Percentiles rank a stretch among this genome's conserved stretches.
Evolutionary conservation across 2,797 vertebrate genomes (phyloP).

Genomic region (Trachurus trachurus): DNA sequence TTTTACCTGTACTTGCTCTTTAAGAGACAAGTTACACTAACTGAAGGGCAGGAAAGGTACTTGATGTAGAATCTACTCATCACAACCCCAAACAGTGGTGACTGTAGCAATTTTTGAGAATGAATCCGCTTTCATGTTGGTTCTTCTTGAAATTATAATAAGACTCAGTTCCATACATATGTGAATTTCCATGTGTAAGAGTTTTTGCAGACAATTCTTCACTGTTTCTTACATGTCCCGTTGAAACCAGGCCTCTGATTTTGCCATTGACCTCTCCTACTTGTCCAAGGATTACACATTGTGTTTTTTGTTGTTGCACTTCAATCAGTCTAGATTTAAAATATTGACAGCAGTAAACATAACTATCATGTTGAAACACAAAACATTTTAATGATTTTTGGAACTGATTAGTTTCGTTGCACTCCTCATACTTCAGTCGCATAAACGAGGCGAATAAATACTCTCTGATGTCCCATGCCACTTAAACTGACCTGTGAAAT

Average conservation of each 20-base stretch:
- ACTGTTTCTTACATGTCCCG: slow-evolving; percentile 14
- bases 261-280: slow-evolving; percentile 9
- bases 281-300: slow-evolving; percentile 13
- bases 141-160: slow-evolving; percentile 36
- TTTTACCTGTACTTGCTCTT: slow-evolving; percentile 34
- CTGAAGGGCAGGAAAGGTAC: slow-evolving; percentile 42
- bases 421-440: slow-evolving; percentile 25
- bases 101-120: slow-evolving; percentile 60
- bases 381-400: slow-evolving; percentile 22
- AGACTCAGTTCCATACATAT: slow-evolving; percentile 19
- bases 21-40: slow-evolving; percentile 24
- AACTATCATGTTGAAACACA: slow-evolving; percentile 26
- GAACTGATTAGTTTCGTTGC: slow-evolving; percentile 27
- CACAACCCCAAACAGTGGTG: slow-evolving; percentile 33
- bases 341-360: slow-evolving; percentile 2
- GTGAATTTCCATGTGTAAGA: slow-evolving; percentile 27
- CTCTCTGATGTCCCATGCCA: slow-evolving; percentile 78
- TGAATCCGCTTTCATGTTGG: slow-evolving; percentile 7
- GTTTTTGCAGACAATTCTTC: slow-evolving; percentile 25
- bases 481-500: slow-evolving; percentile 89
- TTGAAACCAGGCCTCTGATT: slow-evolving; percentile 15
- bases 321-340: slow-evolving; percentile 6
- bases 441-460: slow-evolving; percentile 21
- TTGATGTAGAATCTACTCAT: slow-evolving; percentile 9
- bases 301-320: neutral